Percentiles rank a stretch among this genome's conserved stretches.
These are phyloP conservation scores for Germaria angustata DNA, from an alignment of 2,888 invertebrate genomes.

Conservation along the genomic window DNA sequence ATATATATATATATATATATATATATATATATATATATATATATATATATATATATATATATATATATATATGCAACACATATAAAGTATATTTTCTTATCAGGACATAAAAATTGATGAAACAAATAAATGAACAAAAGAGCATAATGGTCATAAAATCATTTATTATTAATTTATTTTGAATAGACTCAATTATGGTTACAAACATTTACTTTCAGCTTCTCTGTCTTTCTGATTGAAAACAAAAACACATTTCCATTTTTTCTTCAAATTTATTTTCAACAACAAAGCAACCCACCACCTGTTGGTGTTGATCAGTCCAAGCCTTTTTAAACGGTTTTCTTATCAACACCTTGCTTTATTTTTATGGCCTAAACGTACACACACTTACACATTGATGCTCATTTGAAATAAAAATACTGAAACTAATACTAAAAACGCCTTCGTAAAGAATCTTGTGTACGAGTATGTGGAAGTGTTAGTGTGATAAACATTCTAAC, in stretches of 20 bases:
- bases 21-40: no score
- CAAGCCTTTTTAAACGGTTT: slow-evolving; percentile 44
- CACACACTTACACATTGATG: background rate
- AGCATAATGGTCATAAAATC: slow-evolving; percentile 51
- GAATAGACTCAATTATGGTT: slow-evolving; percentile 55
- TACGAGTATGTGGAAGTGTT: background rate
- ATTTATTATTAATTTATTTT: slow-evolving; percentile 57
- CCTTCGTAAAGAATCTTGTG: slow-evolving; percentile 21
- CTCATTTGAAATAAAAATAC: background rate
- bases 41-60: no score
- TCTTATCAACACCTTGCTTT: slow-evolving; percentile 64
- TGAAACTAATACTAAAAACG: slow-evolving; percentile 35
- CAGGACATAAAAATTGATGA: slow-evolving; percentile 45
- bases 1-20: no score
- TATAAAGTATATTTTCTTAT: slow-evolving; percentile 42
- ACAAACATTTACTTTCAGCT: background rate
- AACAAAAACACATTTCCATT: slow-evolving; percentile 4
- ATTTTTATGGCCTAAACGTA: slow-evolving; percentile 44
- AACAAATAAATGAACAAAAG: slow-evolving; percentile 10
- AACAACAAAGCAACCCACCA: slow-evolving; percentile 53
- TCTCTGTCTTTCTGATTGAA: background rate
- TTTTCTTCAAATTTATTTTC: background rate
- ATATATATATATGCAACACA: no score
- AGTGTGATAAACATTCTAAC: slow-evolving; percentile 62
- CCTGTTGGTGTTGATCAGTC: slow-evolving; percentile 37